Conservation (phyloP, 2,888 invertebrate species). For the Saturnia japonica region DNA sequence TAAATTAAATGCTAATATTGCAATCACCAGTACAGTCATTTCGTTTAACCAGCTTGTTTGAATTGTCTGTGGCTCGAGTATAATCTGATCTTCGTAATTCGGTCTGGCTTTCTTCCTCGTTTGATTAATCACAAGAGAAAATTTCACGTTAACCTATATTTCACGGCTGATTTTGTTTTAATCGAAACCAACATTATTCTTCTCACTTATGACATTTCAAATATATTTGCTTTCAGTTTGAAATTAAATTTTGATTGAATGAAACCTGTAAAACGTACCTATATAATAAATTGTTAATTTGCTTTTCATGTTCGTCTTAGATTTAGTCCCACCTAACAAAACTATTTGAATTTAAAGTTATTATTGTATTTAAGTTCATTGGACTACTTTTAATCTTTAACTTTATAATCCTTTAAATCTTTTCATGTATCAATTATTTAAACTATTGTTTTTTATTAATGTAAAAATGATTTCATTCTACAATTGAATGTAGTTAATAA, state of each 20-base stretch:
- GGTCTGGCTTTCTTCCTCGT: slow-evolving; percentile 1
- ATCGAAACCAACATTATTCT: background rate
- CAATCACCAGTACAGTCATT: background rate
- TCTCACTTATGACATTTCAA: background rate
- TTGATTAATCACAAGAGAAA: slow-evolving; percentile 6
- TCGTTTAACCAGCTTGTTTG: background rate
- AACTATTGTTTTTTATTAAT: too few species aligned
- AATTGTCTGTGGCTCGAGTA: background rate
- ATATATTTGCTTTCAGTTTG: background rate
- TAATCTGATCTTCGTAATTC: slow-evolving; percentile 3
- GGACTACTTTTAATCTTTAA: too few species aligned
- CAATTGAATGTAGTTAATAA: too few species aligned
- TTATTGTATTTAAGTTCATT: too few species aligned
- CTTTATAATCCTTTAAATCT: too few species aligned
- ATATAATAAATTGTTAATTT: background rate
- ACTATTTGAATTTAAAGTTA: too few species aligned
- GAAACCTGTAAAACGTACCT: background rate
- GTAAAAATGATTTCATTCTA: too few species aligned
- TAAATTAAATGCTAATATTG: background rate
- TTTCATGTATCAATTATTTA: too few species aligned
- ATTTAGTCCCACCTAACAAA: too few species aligned
- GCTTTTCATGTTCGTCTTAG: too few species aligned
- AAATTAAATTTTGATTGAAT: background rate
- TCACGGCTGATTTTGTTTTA: background rate
- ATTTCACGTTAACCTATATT: background rate